Percentiles rank a stretch among this genome's conserved stretches.
Evolutionary conservation across 53 echinoderm and acorn worm genomes (phyloP).

Genomic region (Henricia sp.): DNA sequence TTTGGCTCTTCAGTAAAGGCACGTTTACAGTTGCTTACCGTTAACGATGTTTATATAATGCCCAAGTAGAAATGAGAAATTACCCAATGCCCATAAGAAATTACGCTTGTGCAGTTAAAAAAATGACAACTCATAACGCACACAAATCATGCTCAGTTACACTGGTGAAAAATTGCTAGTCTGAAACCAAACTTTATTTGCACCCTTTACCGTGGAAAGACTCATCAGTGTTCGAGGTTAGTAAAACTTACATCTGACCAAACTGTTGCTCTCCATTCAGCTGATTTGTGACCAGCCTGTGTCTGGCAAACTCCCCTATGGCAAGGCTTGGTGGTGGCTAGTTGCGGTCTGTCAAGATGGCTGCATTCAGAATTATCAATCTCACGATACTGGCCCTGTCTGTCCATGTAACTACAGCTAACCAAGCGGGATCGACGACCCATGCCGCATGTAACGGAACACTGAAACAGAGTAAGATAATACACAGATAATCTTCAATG

Average conservation of each 20-base stretch:
- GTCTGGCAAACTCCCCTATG: constrained; percentile 64
- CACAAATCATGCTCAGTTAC: too few relatives aligned
- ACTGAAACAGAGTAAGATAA: constrained; percentile 57
- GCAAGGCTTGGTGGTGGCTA: constrained; percentile 82
- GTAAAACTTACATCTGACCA: constrained; percentile 78
- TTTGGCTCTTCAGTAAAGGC: too few relatives aligned
- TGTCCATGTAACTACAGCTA: constrained; percentile 89
- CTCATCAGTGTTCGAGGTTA: not conserved
- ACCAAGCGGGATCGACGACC: constrained; percentile 81
- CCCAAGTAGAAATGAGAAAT: too few relatives aligned
- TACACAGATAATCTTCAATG: too few relatives aligned
- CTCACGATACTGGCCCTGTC: constrained; percentile 91
- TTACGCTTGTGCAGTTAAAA: too few relatives aligned
- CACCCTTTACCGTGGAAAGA: not conserved
- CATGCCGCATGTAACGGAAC: constrained; percentile 87
- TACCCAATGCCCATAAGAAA: too few relatives aligned
- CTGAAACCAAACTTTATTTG: too few relatives aligned
- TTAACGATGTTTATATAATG: too few relatives aligned
- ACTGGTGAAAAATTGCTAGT: too few relatives aligned
- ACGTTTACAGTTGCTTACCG: too few relatives aligned
- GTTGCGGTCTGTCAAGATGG: constrained; percentile 66
- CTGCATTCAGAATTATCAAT: constrained; percentile 74
- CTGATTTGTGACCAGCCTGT: constrained; percentile 37
- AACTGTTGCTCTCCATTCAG: constrained; percentile 71
- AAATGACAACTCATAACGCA: too few relatives aligned